Base-by-base conservation (phyloP, 2,888 invertebrate species). In the Cryptops parisi region DNA sequence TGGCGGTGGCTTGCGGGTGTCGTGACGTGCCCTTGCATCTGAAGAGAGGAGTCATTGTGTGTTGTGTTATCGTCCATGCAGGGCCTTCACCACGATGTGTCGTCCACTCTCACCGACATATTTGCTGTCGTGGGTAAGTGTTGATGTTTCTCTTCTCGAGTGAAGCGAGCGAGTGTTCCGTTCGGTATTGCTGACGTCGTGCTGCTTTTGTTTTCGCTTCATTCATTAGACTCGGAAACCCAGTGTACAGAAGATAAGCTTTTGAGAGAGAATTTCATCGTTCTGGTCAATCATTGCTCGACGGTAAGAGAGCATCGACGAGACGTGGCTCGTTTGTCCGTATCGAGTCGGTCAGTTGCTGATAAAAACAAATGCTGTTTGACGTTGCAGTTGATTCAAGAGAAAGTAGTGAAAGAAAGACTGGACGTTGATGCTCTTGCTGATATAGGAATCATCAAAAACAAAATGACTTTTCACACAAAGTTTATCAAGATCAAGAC, bases 401-500 rank as follows among this genome's bases (percentile, higher is more conserved):
- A 91, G 63, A 82, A 84, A 67, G 72, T 94, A 62, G 72, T 94
- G 43, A 91, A 93, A 65, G 94, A 94, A 69, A 76, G 94, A 58
- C 69, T 96, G 61, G 94, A 96, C 71, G 85, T 89, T 64, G 94
- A 96, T 62, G 89, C 90, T 0, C 72, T 94, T 33, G 89, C 90
- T 69, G 90, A 89, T 75, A 83, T 87, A 56, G 88, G 89, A 23
- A 83, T 89, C 58, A 76, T 96, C 48, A 85, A 84, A 64, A 89
- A 89, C 66, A 84, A 84, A 67, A 84, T 81, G 55, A 57, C 61
- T 61, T 89, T 89, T 72, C 86, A 87, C 69, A 87, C 88, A 45
- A 93, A 90, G 69, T 94, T 93, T 70, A 94, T 97, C 63, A 93
- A 93, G 78, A 85, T 91, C 55, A 97, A 96, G 75, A 97, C 97